These are phyloP conservation scores for Leptinotarsa lineolata DNA, from an alignment of 1,140 invertebrate species.

Conservation along the genomic window DNA sequence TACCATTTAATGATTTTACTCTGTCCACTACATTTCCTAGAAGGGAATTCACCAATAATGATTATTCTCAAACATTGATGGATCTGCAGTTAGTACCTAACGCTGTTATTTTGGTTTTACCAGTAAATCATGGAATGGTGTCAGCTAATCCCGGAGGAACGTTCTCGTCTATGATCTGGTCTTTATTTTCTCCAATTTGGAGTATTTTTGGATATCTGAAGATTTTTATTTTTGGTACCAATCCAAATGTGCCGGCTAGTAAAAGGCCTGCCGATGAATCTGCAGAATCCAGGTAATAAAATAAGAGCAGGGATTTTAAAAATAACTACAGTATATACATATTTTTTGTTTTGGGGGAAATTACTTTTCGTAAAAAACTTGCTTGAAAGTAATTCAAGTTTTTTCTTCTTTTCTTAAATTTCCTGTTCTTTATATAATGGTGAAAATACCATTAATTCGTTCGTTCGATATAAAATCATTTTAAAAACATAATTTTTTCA, in stretches of 20 bases:
- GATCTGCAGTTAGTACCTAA: conserved; percentile 78
- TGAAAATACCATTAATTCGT: no score
- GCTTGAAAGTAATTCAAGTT: no score
- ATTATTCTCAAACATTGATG: conserved; percentile 66
- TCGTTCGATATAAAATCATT: no score
- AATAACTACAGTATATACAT: no score
- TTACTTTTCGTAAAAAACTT: no score
- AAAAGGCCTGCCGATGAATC: conserved; percentile 1
- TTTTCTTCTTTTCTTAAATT: no score
- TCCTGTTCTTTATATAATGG: no score
- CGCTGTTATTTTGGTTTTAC: conserved; percentile 77
- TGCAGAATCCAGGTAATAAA: conserved; percentile 9
- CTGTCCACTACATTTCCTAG: conserved; percentile 81
- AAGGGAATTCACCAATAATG: conserved; percentile 67
- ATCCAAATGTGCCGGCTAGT: conserved; percentile 18
- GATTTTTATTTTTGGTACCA: conserved; percentile 47
- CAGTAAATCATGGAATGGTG: conserved; percentile 50
- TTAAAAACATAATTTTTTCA: no score
- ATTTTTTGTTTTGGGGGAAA: no score
- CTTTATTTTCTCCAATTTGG: conserved; percentile 56
- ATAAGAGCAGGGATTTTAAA: not conserved
- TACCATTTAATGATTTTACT: conserved; percentile 64
- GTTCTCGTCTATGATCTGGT: conserved; percentile 55
- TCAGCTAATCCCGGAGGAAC: conserved; percentile 49
- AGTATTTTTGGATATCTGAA: conserved; percentile 56